Percentiles rank a stretch among this genome's conserved stretches.
Evolutionary conservation across 2,797 vertebrate species (phyloP).

Genomic region (Hemibagrus guttatus): DNA sequence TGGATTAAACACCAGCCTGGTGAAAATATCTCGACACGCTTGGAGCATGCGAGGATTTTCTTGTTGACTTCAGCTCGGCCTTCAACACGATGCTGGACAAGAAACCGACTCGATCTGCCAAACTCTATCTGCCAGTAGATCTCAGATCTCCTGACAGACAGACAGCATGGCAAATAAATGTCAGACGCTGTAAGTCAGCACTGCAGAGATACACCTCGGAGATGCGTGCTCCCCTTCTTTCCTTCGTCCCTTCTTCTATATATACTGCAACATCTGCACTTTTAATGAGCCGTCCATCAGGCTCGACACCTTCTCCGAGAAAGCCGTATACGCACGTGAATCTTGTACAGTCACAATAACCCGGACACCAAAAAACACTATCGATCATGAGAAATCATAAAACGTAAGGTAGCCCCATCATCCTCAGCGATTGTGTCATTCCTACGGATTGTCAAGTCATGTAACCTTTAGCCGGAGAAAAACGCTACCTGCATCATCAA

Average conservation of each 20-base stretch:
- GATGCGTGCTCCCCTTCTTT: background rate
- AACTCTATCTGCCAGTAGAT: background rate
- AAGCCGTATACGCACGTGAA: background rate
- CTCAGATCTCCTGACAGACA: background rate
- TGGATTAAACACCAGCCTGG: background rate
- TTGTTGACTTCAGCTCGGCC: conserved; percentile 10
- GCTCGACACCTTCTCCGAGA: background rate
- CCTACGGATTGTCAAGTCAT: background rate
- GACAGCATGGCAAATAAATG: conserved; percentile 11
- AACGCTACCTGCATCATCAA: conserved; percentile 9
- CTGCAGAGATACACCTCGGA: background rate
- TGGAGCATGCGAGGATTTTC: background rate
- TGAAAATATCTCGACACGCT: background rate
- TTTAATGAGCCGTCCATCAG: conserved; percentile 19
- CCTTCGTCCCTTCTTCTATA: background rate
- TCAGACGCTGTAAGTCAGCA: background rate
- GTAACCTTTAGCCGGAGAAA: conserved; percentile 1
- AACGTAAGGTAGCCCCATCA: background rate
- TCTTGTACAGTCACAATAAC: background rate
- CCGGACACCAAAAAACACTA: background rate
- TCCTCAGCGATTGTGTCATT: background rate
- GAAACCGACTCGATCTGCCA: conserved; percentile 1
- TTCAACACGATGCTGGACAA: background rate
- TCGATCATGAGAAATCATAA: background rate
- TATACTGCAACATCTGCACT: conserved; percentile 2